A percentile compares a stretch with the other conserved stretches of the same genome.
Evolutionary conservation across 1,140 invertebrate species (phyloP).

Genomic region (Diachasmimorpha longicaudata): DNA sequence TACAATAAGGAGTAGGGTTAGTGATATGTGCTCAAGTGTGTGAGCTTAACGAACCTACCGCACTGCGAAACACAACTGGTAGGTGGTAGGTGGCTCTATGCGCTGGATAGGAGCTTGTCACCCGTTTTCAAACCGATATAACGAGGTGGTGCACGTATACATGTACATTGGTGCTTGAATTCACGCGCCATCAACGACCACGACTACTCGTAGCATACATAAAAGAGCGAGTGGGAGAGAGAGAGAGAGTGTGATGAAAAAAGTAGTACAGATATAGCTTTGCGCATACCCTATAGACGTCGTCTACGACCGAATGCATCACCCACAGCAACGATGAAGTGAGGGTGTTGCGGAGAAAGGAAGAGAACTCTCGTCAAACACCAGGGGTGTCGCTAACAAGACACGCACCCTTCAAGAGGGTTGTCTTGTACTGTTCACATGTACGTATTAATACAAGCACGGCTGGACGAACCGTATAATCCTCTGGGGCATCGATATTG

Average conservation of each 20-base stretch:
- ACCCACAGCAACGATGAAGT: constrained; percentile 8
- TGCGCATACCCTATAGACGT: background rate
- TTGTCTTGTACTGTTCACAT: constrained; percentile 32
- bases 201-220: background rate
- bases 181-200: constrained; percentile 14
- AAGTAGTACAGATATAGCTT: background rate
- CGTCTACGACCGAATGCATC: background rate
- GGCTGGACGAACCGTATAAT: background rate
- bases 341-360: constrained; percentile 39
- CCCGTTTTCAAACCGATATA: constrained; percentile 36
- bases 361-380: constrained; percentile 59
- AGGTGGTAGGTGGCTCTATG: constrained; percentile 18
- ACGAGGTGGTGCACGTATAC: constrained; percentile 37
- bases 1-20: background rate
- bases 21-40: background rate
- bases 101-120: constrained; percentile 28
- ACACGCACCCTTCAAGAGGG: constrained; percentile 46
- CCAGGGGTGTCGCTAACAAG: constrained; percentile 64
- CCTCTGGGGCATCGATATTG: constrained; percentile 4
- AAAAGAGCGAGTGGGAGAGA: background rate
- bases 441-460: constrained; percentile 9
- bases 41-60: constrained; percentile 48
- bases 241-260: background rate
- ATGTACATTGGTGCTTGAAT: constrained; percentile 8
- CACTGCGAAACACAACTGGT: constrained; percentile 31